phyloP scores from a whole-genome alignment of 2,888 invertebrate genomes.

The Diachrysia chrysitis region DNA sequence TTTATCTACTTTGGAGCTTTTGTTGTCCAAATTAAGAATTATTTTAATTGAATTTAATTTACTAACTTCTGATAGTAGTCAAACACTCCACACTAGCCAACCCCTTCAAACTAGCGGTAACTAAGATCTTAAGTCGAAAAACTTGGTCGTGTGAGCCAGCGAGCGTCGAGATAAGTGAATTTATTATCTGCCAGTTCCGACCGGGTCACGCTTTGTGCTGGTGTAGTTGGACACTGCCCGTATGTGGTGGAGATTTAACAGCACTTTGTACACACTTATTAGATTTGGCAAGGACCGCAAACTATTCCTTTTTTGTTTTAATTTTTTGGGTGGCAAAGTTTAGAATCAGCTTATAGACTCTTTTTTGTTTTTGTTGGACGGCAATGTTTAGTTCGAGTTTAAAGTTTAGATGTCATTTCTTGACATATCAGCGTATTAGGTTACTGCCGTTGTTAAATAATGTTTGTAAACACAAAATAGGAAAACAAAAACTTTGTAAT shows the following conservation, averaged over 20 bases:
- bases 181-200: constrained; percentile 70
- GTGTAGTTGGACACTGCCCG: constrained; percentile 61
- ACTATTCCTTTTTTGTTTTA: neutral
- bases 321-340: neutral
- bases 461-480: too few relatives aligned
- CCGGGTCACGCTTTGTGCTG: constrained; percentile 49
- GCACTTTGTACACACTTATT: neutral
- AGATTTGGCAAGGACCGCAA: neutral
- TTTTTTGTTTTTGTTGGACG: too few relatives aligned
- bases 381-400: too few relatives aligned
- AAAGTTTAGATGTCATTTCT: too few relatives aligned
- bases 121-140: constrained; percentile 78
- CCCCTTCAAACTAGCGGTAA: constrained; percentile 67
- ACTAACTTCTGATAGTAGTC: too few relatives aligned
- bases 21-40: too few relatives aligned
- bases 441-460: too few relatives aligned
- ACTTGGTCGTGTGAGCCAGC: constrained; percentile 68
- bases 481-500: too few relatives aligned
- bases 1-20: too few relatives aligned
- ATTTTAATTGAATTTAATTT: too few relatives aligned
- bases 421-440: too few relatives aligned
- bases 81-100: constrained; percentile 60
- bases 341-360: too few relatives aligned
- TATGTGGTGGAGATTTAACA: constrained; percentile 40
- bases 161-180: constrained; percentile 73